phyloP scores from a whole-genome alignment of 1,140 invertebrate genomes.

The Bombus soroeensis region DNA sequence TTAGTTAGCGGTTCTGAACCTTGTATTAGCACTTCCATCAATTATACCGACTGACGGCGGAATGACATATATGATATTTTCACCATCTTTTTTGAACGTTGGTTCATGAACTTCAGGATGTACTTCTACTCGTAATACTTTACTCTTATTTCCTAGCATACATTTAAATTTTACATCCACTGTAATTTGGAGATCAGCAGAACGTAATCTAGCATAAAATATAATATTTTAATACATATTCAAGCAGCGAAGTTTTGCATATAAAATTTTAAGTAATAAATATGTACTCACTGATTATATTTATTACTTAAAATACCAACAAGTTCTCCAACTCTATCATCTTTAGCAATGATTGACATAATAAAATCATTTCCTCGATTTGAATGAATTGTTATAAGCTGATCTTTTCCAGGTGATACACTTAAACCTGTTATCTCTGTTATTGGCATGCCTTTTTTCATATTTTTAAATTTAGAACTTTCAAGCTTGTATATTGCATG shows the following conservation, averaged over 20 bases:
- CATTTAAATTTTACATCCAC: conserved; percentile 86
- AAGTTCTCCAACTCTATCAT: conserved; percentile 93
- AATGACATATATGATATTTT: conserved; percentile 83
- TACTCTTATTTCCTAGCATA: conserved; percentile 89
- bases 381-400: conserved; percentile 95
- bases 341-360: conserved; percentile 85
- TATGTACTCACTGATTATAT: conserved; percentile 88
- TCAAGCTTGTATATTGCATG: conserved; percentile 95
- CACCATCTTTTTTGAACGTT: conserved; percentile 86
- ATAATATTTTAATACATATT: conserved; percentile 9
- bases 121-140: conserved; percentile 86
- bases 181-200: conserved; percentile 86
- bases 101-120: conserved; percentile 83
- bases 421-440: conserved; percentile 92
- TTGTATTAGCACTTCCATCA: conserved; percentile 69
- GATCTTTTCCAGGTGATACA: conserved; percentile 92
- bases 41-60: conserved; percentile 81
- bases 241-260: not conserved
- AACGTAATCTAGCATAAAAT: conserved; percentile 82
- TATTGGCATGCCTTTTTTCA: conserved; percentile 92
- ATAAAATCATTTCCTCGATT: conserved; percentile 95
- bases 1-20: conserved; percentile 68
- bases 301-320: conserved; percentile 91
- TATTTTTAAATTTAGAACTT: conserved; percentile 91
- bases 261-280: conserved; percentile 38